These are phyloP conservation scores for Caenorhabditis macrosperma DNA, from an alignment of 2,888 invertebrate genomes.

Conservation along the genomic window DNA sequence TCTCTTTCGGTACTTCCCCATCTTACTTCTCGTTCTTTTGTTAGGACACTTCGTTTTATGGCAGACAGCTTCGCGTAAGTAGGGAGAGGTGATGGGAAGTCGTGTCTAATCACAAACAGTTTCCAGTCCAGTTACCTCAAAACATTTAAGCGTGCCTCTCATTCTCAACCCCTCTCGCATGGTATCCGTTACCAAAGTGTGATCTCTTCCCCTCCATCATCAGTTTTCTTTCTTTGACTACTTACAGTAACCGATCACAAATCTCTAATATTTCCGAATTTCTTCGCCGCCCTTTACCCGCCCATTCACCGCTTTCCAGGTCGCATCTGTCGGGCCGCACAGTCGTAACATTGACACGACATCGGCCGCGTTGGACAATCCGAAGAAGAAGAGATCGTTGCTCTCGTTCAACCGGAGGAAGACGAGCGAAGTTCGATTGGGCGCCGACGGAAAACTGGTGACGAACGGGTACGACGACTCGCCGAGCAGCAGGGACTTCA, in stretches of 20 bases:
- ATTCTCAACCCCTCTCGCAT: slow-evolving; percentile 34
- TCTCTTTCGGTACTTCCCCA: not conserved
- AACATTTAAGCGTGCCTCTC: slow-evolving; percentile 33
- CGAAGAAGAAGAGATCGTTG: slow-evolving; percentile 68
- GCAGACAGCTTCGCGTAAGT: slow-evolving; percentile 55
- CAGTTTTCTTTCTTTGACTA: slow-evolving; percentile 9
- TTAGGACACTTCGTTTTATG: slow-evolving; percentile 54
- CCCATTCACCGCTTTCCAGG: slow-evolving; percentile 10
- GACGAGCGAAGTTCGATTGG: slow-evolving; percentile 71
- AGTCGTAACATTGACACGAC: slow-evolving; percentile 35
- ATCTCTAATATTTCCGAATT: slow-evolving; percentile 14
- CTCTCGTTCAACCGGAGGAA: slow-evolving; percentile 73
- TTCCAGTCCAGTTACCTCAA: not conserved
- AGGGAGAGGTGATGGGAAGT: slow-evolving; percentile 10
- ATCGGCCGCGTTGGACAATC: slow-evolving; percentile 43
- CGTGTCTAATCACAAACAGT: not conserved
- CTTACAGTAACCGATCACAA: slow-evolving; percentile 12
- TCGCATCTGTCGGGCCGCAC: slow-evolving; percentile 57
- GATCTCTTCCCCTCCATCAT: not conserved
- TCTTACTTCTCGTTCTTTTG: slow-evolving; percentile 7
- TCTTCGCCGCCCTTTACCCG: not conserved
- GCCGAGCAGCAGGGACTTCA: slow-evolving; percentile 62
- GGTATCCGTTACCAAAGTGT: slow-evolving; percentile 44
- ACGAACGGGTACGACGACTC: slow-evolving; percentile 68
- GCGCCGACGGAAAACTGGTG: slow-evolving; percentile 73